Percentiles rank a stretch among this genome's conserved stretches.
phyloP scores from a whole-genome alignment of 2,888 invertebrate genomes.

The Mamestra brassicae region DNA sequence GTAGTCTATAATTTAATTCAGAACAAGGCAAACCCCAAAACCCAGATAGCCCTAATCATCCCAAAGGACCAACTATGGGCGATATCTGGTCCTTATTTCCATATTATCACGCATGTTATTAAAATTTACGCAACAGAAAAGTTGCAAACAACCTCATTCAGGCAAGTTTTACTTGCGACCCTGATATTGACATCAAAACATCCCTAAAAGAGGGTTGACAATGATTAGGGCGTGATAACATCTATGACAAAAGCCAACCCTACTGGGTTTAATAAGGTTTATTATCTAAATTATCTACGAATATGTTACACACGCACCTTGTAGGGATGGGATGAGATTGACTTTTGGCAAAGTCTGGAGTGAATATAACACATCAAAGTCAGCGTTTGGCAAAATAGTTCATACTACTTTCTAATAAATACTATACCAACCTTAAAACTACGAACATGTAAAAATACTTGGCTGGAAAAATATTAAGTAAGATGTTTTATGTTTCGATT shows the following conservation, averaged over 20 bases:
- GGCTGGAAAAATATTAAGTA: too few relatives aligned
- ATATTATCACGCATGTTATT: slow-evolving; percentile 34
- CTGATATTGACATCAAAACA: slow-evolving; percentile 68
- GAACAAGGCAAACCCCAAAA: slow-evolving; percentile 14
- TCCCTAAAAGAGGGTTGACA: slow-evolving; percentile 62
- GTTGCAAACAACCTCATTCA: slow-evolving; percentile 51
- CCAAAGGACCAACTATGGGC: slow-evolving; percentile 31
- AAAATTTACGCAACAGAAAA: slow-evolving; percentile 57
- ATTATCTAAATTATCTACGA: slow-evolving; percentile 76
- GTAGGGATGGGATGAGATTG: slow-evolving; percentile 48
- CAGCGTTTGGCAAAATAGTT: too few relatives aligned
- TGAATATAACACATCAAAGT: not conserved
- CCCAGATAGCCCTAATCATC: slow-evolving; percentile 11
- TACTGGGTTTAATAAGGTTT: slow-evolving; percentile 67
- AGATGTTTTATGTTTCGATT: too few relatives aligned
- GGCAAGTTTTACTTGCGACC: slow-evolving; percentile 44
- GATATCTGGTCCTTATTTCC: slow-evolving; percentile 28
- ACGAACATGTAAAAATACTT: too few relatives aligned
- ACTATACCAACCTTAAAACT: too few relatives aligned
- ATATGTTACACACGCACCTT: slow-evolving; percentile 63
- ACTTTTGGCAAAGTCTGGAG: slow-evolving; percentile 11
- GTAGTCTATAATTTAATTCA: not conserved
- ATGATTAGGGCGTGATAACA: slow-evolving; percentile 71
- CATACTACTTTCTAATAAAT: too few relatives aligned
- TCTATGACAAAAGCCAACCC: slow-evolving; percentile 69